These are phyloP conservation scores for Geothlypis trichas DNA, from an alignment of 2,113 vertebrate genomes.

Conservation along the genomic window DNA sequence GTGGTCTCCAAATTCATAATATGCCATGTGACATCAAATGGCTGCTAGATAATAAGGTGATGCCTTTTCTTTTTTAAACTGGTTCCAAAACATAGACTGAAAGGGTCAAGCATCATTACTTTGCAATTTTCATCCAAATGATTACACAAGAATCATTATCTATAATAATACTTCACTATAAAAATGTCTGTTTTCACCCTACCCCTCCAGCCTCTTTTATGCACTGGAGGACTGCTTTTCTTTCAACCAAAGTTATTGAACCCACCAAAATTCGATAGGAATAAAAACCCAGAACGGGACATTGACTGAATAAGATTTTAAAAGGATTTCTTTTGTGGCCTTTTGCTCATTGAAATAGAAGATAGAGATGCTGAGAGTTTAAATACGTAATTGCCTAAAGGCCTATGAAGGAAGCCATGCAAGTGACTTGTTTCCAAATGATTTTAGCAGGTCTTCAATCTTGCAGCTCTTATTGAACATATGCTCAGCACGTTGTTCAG, in stretches of 20 bases:
- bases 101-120: background rate
- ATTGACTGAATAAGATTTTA: background rate
- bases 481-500: background rate
- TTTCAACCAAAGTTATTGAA: background rate
- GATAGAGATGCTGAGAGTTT: background rate
- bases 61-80: background rate
- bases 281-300: background rate
- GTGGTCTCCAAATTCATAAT: background rate
- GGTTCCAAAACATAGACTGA: background rate
- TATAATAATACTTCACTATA: background rate
- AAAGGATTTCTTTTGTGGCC: background rate
- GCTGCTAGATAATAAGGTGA: background rate
- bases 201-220: background rate
- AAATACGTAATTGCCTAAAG: slow-evolving; percentile 15
- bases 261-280: background rate
- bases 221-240: background rate
- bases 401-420: slow-evolving; percentile 20
- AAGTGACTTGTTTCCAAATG: slow-evolving; percentile 29
- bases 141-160: background rate
- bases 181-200: background rate
- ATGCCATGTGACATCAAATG: background rate
- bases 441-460: slow-evolving; percentile 24
- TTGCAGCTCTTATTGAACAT: background rate
- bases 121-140: background rate
- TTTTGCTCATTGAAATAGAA: background rate